Evolutionary conservation across 2,797 vertebrate genomes (phyloP), one percentile per base, ranked within the genome.

Genomic region (Coccyzus lansbergi): DNA sequence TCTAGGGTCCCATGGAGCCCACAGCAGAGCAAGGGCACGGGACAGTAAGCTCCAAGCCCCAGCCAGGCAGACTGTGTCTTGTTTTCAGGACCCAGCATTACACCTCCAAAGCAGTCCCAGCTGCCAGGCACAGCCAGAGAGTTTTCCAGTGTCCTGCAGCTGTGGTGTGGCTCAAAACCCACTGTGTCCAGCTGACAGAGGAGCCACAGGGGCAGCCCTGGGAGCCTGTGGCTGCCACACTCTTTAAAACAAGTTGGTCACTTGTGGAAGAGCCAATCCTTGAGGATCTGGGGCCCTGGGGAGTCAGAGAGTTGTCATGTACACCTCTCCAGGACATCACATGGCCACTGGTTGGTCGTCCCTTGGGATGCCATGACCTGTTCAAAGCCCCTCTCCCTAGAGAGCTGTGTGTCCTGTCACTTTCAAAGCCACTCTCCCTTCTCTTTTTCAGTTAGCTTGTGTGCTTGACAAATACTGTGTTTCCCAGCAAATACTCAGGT

Each of bases 401-500:
- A 56, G 28, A 53, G 18, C 12, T 55, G 21, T 14, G 5, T 8
- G 25, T 40, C 40, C 69, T 52, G 28, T 6, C 65, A 53, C 36
- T 78, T 49, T 28, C 17, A n/a, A 71, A 52, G 12, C 28, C 42
- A 24, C 11, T 63, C 33, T 42, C 26, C 49, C 42, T 77, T 49
- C 46, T 25, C 40, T 42, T 90, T 40, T 36, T 71, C 68, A 59
- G 10, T 25, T 48, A 34, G 7, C 14, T 53, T 44, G 5, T 20
- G 2, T 46, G 7, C 31, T 29, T 63, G 15, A 55, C 80, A 63
- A 53, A 59, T 36, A 21, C 49, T 4, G 0, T 1, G 4, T n/a
- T 65, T 56, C 52, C 44, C 74, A 84, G 24, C 1, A 74, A 33
- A 60, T 3, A 5, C 9, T 17, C 38, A 82, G 65, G 24, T 29